These are phyloP conservation scores for Nomada lathburiana DNA, from an alignment of 2,888 invertebrate genomes.

Conservation along the genomic window DNA sequence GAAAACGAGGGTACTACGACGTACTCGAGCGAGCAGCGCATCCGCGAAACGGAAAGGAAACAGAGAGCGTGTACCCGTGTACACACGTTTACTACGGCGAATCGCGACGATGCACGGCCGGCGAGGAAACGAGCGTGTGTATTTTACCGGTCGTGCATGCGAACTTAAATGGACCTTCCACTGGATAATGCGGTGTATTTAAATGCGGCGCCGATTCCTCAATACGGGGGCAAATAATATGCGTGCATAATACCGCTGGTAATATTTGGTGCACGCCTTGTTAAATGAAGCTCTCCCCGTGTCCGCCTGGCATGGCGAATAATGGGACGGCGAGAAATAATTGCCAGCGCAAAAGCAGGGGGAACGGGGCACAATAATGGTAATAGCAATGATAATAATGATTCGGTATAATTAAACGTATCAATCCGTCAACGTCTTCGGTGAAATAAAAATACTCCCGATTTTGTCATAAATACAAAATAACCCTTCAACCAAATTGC, in stretches of 20 bases:
- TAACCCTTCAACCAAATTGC: no score
- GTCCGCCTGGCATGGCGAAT: no score
- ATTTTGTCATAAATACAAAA: no score
- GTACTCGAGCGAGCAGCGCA: conserved; percentile 69
- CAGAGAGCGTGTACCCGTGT: conserved; percentile 14
- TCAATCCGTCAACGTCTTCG: no score
- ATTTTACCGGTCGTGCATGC: not conserved
- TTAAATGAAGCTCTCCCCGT: no score
- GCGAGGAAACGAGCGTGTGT: conserved; percentile 24
- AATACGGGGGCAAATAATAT: not conserved
- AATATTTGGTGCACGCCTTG: not conserved
- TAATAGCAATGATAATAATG: no score
- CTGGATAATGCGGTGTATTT: not conserved
- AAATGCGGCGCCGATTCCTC: no score
- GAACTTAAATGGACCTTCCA: conserved; percentile 16
- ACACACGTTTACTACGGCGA: conserved; percentile 15
- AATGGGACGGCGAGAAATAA: no score
- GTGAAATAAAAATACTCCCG: no score
- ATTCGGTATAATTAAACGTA: no score
- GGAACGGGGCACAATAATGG: no score
- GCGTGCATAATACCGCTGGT: not conserved
- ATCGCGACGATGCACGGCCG: conserved; percentile 18
- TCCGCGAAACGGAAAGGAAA: conserved; percentile 60
- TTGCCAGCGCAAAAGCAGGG: no score
- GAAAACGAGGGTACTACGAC: conserved; percentile 72